Evolutionary conservation across 2,797 vertebrate species (phyloP), one percentile per base, ranked within the genome.

Genomic region (Amblyraja radiata): DNA sequence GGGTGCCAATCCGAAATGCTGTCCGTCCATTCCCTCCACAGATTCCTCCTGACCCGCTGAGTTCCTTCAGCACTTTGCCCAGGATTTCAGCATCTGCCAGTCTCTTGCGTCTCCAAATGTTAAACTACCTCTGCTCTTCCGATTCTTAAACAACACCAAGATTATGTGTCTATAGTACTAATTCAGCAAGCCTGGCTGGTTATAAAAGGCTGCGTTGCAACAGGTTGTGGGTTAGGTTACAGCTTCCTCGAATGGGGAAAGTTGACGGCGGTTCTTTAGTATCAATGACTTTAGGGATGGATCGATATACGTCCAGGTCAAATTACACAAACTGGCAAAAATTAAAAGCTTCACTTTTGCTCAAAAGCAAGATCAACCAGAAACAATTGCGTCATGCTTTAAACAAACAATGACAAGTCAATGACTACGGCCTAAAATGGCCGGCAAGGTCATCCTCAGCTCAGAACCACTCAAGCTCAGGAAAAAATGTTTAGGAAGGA

Each of bases 291-390:
- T 68, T 68, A 11, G n/a, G 61, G 61, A 21, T 88, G 36, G 63
- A 88, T 88, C 84, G 0, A 88, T 88, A 68, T 9, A 68, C 9
- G 36, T 36, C 16, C n/a, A 88, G 84, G 63, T 88, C 84, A 88
- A 88, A 88, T 88, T 88, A 88, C 84, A 88, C 84, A 32, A 68
- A 88, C 61, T 88, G n/a, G 84, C 84, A 88, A 68, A 71, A 88
- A 68, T 88, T 36, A 36, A 36, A 54, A n/a, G n/a, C 84, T 36
- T 36, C 63, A 32, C 18, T 10, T 68, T 88, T 88, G 7, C 63
- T 46, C 13, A 32, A 32, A 68, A 68, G 63, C 61, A 88, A 68
- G 68, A 88, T 88, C n/a, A 16, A 68, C n/a, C 32, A 36, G 65
- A 36, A 32, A 36, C 32, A 88, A 88, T 0, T 88, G 84, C 39